phyloP scores from a whole-genome alignment of 1,140 invertebrate genomes.

The Polypedilum vanderplanki region DNA sequence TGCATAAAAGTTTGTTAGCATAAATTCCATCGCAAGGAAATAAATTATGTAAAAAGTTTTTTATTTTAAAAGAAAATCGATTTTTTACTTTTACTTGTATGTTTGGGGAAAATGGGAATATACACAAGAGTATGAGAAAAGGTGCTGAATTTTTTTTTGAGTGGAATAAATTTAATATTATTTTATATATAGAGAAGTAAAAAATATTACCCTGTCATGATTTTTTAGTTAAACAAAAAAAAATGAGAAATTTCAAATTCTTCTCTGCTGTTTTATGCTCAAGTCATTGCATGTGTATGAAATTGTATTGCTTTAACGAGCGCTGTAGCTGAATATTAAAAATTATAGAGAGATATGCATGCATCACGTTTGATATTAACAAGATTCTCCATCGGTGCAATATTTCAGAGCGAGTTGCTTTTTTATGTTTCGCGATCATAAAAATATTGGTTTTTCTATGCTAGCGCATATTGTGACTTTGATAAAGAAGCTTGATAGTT shows the following conservation, averaged over 20 bases:
- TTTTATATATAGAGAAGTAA: background rate
- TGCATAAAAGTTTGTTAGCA: slow-evolving; percentile 15
- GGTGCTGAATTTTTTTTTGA: background rate
- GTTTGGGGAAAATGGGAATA: background rate
- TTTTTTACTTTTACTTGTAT: background rate
- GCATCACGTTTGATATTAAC: slow-evolving; percentile 17
- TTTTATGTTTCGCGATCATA: too few relatives aligned
- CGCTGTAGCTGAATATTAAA: slow-evolving; percentile 7
- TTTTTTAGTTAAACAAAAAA: slow-evolving; percentile 19
- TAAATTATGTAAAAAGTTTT: slow-evolving; percentile 1
- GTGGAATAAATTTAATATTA: slow-evolving; percentile 11
- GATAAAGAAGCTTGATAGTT: too few relatives aligned
- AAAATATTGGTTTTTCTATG: too few relatives aligned
- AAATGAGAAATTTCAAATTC: background rate
- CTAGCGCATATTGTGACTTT: too few relatives aligned
- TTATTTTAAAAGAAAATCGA: slow-evolving; percentile 20
- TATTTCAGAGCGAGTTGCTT: too few relatives aligned
- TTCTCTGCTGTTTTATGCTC: slow-evolving; percentile 4
- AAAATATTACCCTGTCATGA: slow-evolving; percentile 15
- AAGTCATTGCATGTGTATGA: background rate
- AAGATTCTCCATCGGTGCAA: background rate
- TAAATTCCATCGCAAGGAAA: slow-evolving; percentile 9
- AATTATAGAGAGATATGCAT: slow-evolving; percentile 10
- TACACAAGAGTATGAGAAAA: background rate
- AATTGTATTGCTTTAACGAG: slow-evolving; percentile 11